These are phyloP conservation scores for Trachemys scripta DNA, from an alignment of 2,113 vertebrate species.

Conservation along the genomic window DNA sequence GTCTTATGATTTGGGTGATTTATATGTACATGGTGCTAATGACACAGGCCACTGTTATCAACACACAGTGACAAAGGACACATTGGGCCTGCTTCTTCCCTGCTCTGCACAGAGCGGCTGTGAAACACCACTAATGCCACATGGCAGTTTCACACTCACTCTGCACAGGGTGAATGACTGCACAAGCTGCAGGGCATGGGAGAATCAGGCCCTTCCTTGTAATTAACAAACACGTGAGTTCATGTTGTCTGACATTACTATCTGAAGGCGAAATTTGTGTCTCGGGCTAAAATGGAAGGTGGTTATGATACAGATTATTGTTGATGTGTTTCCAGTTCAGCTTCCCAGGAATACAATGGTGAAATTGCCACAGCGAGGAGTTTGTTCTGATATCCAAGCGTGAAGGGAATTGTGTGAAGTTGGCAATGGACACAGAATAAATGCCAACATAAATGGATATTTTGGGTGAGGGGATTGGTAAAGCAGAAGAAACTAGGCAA, in stretches of 20 bases:
- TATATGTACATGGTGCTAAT: not conserved
- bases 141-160: slow-evolving; percentile 1
- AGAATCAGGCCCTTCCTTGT: slow-evolving; percentile 3
- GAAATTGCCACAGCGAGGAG: not conserved
- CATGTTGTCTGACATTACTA: not conserved
- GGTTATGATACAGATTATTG: not conserved
- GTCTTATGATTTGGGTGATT: not conserved
- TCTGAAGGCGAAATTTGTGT: not conserved
- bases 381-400: not conserved
- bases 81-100: not conserved
- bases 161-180: slow-evolving; percentile 40
- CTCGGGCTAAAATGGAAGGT: not conserved
- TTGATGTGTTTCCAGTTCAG: too few species aligned
- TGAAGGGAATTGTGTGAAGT: not conserved
- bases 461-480: not conserved
- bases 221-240: not conserved
- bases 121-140: not conserved
- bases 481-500: not conserved
- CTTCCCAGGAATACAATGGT: not conserved
- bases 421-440: not conserved
- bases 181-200: slow-evolving; percentile 32
- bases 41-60: slow-evolving; percentile 53
- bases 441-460: not conserved
- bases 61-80: fast-evolving
- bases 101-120: not conserved